These are phyloP conservation scores for Parnassius mnemosyne DNA, from an alignment of 2,888 invertebrate genomes.

Conservation along the genomic window DNA sequence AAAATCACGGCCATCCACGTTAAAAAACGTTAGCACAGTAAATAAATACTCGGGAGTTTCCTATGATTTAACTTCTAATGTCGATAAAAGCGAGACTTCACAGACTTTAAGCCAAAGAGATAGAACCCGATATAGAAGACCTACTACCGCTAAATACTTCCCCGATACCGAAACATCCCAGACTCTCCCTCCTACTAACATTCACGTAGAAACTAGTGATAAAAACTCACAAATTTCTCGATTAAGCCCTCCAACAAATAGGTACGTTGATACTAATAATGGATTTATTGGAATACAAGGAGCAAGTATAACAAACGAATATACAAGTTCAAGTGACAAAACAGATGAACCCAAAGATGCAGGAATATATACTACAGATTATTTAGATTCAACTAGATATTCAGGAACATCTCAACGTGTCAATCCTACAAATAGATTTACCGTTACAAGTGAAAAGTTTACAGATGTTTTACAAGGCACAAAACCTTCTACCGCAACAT, in stretches of 20 bases:
- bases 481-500: constrained; percentile 17
- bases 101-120: constrained; percentile 14
- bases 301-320: constrained; percentile 5
- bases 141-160: constrained; percentile 6
- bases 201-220: no score
- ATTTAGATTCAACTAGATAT: constrained; percentile 21
- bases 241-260: constrained; percentile 8
- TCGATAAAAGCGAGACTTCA: constrained; percentile 26
- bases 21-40: constrained; percentile 16
- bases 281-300: background rate
- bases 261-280: background rate
- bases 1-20: constrained; percentile 14
- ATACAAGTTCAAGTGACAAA: constrained; percentile 15
- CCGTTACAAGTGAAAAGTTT: constrained; percentile 11
- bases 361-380: constrained; percentile 13
- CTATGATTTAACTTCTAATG: constrained; percentile 25
- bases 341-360: constrained; percentile 3
- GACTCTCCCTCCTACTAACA: background rate
- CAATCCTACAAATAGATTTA: constrained; percentile 12
- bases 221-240: no score
- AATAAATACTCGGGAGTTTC: constrained; percentile 16
- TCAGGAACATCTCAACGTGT: constrained; percentile 7
- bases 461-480: constrained; percentile 7
- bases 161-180: constrained; percentile 13
- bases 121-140: constrained; percentile 18